Base-by-base conservation (phyloP, 2,888 invertebrate genomes). In the Acleris emargana region DNA sequence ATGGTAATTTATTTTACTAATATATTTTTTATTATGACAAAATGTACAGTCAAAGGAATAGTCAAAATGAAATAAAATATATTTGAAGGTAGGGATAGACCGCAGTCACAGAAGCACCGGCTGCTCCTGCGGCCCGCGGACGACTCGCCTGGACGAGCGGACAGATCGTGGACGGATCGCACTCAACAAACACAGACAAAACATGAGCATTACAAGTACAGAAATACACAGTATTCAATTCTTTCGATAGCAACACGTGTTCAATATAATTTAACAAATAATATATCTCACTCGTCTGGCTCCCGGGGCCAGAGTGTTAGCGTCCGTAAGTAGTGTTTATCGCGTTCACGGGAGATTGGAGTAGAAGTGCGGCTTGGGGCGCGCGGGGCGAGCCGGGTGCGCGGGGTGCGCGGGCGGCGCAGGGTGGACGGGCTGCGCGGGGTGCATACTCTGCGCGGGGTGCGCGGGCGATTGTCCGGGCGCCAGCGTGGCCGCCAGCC, bases 151-250 rank as follows among this genome's bases (percentile, higher is more conserved):
- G 68, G 66, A 51, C 68, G 55, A 43, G 69, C 75, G 75, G 73
- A 79, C 72, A 78, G 77, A 70, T 75, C 79, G 75, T 87, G 87
- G 87, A 88, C 87, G 87, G 87, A 88, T 85, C 83, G 78, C 79
- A 81, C 81, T 78, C 75, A 76, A 80, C 72, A 76, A 69, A 77
- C 72, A 74, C 72, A 67, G 72, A 76, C 74, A 70, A 69, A 67
- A 62, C 61, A 50, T 54, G 52, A 55, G 28, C 17, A 50, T 18
- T 20, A 51, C 52, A 11, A 54, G 53, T 59, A 59, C 54, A 59
- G 28, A 64, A 64, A 64, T 64, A 64, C 64, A 64, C 53, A 64
- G 64, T 64, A 64, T 64, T 64, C 64, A 64, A 64, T 64, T 58
- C 47, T 22, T 53, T 54, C 38, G 20, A 2, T 54, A 28, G 58